These are phyloP conservation scores for Acanthis flammea DNA, from an alignment of 2,797 vertebrate genomes.

Conservation along the genomic window DNA sequence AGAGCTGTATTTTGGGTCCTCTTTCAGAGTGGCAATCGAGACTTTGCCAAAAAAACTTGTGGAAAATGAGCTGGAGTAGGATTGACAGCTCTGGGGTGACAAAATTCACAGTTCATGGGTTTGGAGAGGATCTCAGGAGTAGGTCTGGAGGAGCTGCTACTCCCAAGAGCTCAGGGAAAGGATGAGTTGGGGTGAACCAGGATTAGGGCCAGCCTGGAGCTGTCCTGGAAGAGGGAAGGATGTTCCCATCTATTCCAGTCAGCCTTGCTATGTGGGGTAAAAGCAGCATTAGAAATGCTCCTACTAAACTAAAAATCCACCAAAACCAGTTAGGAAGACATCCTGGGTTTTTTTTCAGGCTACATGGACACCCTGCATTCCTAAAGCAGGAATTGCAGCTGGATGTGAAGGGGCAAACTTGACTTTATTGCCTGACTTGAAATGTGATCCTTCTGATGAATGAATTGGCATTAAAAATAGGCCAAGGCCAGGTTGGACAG, in stretches of 20 bases:
- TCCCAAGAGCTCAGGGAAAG: neutral
- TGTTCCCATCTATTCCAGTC: neutral
- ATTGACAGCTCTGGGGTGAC: neutral
- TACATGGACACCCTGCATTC: neutral
- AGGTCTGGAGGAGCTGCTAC: neutral
- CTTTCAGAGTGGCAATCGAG: neutral
- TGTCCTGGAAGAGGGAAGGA: neutral
- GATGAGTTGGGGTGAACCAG: neutral
- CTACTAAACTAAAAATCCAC: neutral
- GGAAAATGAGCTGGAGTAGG: neutral
- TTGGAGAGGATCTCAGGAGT: neutral
- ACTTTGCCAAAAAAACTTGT: neutral
- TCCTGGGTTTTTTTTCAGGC: neutral
- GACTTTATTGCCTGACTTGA: neutral
- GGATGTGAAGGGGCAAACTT: neutral
- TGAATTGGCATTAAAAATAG: neutral
- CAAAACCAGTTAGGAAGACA: neutral
- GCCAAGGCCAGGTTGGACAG: neutral
- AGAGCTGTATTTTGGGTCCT: neutral
- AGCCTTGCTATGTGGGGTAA: neutral
- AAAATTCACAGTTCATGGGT: neutral
- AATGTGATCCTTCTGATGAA: slow-evolving; percentile 29
- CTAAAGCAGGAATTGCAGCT: neutral
- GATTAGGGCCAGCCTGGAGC: neutral
- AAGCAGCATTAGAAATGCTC: neutral